Percentiles rank a stretch among this genome's conserved stretches.
Conservation (phyloP, 2,113 vertebrate species). For the Morone chrysops region DNA sequence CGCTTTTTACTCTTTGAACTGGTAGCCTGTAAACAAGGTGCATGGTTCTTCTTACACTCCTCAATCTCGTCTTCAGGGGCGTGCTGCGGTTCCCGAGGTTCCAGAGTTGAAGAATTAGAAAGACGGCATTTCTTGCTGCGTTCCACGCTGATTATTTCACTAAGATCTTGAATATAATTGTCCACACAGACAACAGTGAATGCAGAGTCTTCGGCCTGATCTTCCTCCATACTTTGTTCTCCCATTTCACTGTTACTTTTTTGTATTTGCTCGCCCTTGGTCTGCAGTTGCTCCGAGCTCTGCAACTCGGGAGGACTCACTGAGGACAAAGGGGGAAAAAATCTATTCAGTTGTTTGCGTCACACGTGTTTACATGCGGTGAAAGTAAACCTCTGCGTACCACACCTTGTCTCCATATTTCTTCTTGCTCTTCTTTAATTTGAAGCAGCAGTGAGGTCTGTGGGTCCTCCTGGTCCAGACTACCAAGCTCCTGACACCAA, state of each 20-base stretch:
- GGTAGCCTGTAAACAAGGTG: not conserved
- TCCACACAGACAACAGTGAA: not conserved
- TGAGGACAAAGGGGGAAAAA: constrained; percentile 3
- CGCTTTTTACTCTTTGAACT: not conserved
- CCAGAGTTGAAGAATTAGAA: constrained; percentile 12
- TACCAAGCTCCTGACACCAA: not conserved
- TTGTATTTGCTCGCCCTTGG: not conserved
- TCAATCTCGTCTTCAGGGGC: not conserved
- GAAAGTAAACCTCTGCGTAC: not conserved
- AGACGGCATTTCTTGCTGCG: not conserved
- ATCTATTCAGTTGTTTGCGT: not conserved
- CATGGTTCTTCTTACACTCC: not conserved
- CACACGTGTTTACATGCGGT: constrained; percentile 12
- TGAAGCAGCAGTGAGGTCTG: constrained; percentile 3
- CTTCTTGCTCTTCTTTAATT: constrained; percentile 16
- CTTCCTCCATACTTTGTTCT: constrained; percentile 1
- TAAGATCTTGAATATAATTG: not conserved
- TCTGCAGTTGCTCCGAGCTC: not conserved
- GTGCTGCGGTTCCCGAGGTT: not conserved
- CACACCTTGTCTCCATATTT: not conserved
- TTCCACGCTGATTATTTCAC: constrained; percentile 1
- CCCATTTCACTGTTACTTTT: not conserved
- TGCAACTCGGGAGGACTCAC: constrained; percentile 16
- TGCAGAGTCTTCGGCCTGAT: not conserved
- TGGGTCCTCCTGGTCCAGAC: not conserved